These are phyloP conservation scores for Sus cebifrons DNA, from an alignment of 2,797 vertebrate species.

Conservation along the genomic window DNA sequence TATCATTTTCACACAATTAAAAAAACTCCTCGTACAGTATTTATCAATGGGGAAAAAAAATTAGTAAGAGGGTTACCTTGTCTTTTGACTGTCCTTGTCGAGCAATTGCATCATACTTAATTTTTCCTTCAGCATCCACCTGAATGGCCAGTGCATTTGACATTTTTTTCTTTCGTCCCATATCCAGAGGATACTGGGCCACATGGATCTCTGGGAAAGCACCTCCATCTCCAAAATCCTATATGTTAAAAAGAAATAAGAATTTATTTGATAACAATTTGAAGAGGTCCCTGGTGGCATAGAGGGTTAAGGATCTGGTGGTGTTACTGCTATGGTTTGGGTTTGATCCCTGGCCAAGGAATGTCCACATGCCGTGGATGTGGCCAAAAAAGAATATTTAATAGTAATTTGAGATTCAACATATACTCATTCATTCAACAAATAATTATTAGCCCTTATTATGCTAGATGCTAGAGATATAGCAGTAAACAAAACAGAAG, in stretches of 20 bases:
- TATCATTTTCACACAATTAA: conserved; percentile 53
- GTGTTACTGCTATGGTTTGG: no score
- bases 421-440: conserved; percentile 19
- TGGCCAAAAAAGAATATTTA: neutral
- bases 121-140: conserved; percentile 98
- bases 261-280: conserved; percentile 14
- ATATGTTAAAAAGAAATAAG: conserved; percentile 50
- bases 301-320: no score
- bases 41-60: neutral
- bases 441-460: conserved; percentile 1
- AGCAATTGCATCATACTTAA: conserved; percentile 98
- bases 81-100: conserved; percentile 97
- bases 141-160: conserved; percentile 98
- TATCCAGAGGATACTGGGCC: conserved; percentile 98
- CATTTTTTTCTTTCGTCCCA: conserved; percentile 97
- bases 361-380: no score
- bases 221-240: conserved; percentile 99
- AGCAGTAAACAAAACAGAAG: neutral
- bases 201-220: conserved; percentile 99
- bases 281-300: neutral
- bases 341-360: no score
- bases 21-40: conserved; percentile 36
- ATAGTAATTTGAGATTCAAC: conserved; percentile 37
- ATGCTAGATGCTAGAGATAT: neutral
- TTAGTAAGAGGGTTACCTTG: conserved; percentile 92